Evolutionary conservation across 2,888 invertebrate genomes (phyloP).

Genomic region (Hirtodrosophila duncani): DNA sequence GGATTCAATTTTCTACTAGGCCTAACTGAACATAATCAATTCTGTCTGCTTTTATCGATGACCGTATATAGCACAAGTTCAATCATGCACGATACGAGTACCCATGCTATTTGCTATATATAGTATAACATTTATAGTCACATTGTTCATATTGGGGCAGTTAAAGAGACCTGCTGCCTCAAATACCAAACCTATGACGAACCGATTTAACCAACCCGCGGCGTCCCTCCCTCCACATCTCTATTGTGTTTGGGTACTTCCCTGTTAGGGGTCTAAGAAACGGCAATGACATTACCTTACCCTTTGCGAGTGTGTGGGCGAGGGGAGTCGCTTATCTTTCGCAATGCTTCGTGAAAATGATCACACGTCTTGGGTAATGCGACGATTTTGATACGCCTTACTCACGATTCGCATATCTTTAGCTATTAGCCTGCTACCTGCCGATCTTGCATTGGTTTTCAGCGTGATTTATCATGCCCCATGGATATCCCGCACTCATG

Average conservation of each 20-base stretch:
- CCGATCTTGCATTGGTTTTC: conserved; percentile 1
- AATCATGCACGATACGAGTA: conserved; percentile 18
- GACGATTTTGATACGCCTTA: conserved; percentile 47
- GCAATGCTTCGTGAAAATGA: conserved; percentile 15
- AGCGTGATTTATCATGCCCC: conserved; percentile 33
- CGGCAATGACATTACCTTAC: conserved; percentile 14
- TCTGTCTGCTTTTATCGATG: too few species aligned
- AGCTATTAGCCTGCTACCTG: conserved; percentile 8
- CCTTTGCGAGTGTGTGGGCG: conserved; percentile 2
- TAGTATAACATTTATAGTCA: conserved; percentile 38
- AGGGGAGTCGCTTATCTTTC: conserved; percentile 9
- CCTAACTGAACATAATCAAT: too few species aligned
- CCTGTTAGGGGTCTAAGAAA: conserved; percentile 25
- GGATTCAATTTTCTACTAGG: too few species aligned
- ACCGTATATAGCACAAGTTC: conserved; percentile 20
- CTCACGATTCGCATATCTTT: conserved; percentile 48
- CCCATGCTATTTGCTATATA: conserved; percentile 10
- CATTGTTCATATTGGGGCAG: conserved; percentile 25
- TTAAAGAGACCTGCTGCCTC: conserved; percentile 30
- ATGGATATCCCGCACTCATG: conserved; percentile 29
- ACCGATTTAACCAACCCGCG: conserved; percentile 12
- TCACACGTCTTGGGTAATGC: conserved; percentile 43
- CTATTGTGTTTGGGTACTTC: conserved; percentile 36
- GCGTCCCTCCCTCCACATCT: conserved; percentile 5
- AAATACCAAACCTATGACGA: conserved; percentile 56